Percentiles rank a stretch among this genome's conserved stretches.
phyloP scores from a whole-genome alignment of 2,888 invertebrate genomes.

The Tenthredo distinguenda region DNA sequence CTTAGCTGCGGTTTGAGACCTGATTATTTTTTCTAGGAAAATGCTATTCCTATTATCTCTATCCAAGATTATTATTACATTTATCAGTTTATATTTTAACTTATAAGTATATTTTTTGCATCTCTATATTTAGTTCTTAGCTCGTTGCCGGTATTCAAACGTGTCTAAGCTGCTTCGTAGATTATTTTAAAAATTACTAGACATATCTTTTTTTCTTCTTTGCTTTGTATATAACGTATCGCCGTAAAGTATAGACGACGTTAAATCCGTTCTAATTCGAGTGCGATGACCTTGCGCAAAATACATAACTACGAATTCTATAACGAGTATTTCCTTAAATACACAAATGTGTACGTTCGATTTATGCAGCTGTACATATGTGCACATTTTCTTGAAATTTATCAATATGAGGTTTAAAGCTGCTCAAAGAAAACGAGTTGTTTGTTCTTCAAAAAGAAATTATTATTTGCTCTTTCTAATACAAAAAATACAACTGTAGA shows the following conservation, averaged over 20 bases:
- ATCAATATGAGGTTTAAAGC: background rate
- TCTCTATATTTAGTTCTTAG: conserved; percentile 29
- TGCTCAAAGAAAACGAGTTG: background rate
- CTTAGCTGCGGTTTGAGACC: background rate
- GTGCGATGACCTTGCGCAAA: conserved; percentile 19
- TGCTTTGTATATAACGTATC: background rate
- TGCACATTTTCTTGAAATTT: background rate
- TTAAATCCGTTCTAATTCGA: conserved; percentile 17
- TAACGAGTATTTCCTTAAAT: background rate
- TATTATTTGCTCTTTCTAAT: background rate
- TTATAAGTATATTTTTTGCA: conserved; percentile 3
- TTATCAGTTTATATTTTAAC: background rate
- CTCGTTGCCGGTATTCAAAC: conserved; percentile 28
- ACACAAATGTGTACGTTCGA: background rate
- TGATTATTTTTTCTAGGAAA: background rate
- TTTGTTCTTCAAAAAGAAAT: background rate
- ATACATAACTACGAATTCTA: background rate
- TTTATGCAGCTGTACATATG: background rate
- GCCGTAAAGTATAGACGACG: background rate
- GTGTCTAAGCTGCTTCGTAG: background rate
- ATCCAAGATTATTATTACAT: background rate
- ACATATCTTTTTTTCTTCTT: background rate
- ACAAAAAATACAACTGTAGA: background rate
- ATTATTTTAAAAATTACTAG: conserved; percentile 22
- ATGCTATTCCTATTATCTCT: background rate